Evolutionary conservation across 2,113 vertebrate genomes (phyloP).

Genomic region (Clarias batrachus): DNA sequence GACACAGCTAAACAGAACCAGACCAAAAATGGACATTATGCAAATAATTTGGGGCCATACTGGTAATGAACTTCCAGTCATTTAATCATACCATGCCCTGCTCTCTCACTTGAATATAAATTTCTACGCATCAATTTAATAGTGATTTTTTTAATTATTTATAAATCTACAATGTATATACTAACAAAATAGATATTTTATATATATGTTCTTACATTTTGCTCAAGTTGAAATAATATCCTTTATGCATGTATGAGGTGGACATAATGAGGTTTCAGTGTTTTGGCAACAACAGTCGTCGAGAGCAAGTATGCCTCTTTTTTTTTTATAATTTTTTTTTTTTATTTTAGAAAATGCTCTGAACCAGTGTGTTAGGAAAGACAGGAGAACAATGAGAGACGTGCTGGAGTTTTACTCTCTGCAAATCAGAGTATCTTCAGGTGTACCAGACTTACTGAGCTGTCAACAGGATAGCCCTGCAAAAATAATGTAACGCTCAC

Average conservation of each 20-base stretch:
- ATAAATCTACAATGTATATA: slow-evolving; percentile 85
- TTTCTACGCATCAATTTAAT: slow-evolving; percentile 77
- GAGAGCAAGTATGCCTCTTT: neutral
- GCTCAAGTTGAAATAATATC: slow-evolving; percentile 71
- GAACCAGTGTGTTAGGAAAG: neutral
- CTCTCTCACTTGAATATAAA: slow-evolving; percentile 73
- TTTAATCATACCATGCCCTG: slow-evolving; percentile 67
- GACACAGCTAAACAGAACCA: slow-evolving; percentile 6
- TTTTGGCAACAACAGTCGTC: slow-evolving; percentile 45
- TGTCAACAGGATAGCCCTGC: neutral
- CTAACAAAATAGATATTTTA: slow-evolving; percentile 82
- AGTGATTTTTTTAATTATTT: slow-evolving; percentile 71
- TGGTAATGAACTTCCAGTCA: slow-evolving; percentile 39
- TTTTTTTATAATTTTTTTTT: no score
- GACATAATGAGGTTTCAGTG: slow-evolving; percentile 45
- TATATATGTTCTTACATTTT: slow-evolving; percentile 73
- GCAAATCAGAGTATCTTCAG: neutral
- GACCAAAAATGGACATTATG: slow-evolving; percentile 20
- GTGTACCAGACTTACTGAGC: neutral
- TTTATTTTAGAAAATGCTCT: neutral
- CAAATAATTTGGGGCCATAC: slow-evolving; percentile 15
- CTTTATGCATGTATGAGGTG: slow-evolving; percentile 44
- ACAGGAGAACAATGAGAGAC: neutral
- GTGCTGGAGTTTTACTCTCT: slow-evolving; percentile 8
- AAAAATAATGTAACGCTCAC: neutral